Percentiles rank a stretch among this genome's conserved stretches.
Evolutionary conservation across 1,140 invertebrate genomes (phyloP).

Genomic region (Drosophila cardini): DNA sequence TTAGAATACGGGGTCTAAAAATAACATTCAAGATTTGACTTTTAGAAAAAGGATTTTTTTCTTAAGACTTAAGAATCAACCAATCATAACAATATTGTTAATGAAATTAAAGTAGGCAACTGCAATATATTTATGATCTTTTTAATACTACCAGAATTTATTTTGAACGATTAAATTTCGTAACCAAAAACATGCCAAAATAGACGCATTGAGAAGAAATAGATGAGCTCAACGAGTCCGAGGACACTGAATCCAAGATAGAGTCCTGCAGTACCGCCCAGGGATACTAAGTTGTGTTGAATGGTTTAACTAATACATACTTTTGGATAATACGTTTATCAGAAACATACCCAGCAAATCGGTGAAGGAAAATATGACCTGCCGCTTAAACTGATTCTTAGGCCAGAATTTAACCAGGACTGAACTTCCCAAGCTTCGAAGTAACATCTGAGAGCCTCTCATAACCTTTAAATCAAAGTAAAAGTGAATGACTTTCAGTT

Average conservation of each 20-base stretch:
- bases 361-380: constrained; percentile 80
- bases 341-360: constrained; percentile 71
- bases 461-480: constrained; percentile 45
- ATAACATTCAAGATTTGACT: too few relatives aligned
- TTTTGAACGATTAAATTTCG: constrained; percentile 40
- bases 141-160: neutral
- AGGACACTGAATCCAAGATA: constrained; percentile 90
- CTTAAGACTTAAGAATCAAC: too few relatives aligned
- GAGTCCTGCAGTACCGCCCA: constrained; percentile 89
- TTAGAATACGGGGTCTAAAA: too few relatives aligned
- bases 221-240: constrained; percentile 89
- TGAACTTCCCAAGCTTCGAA: constrained; percentile 63
- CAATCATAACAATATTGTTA: too few relatives aligned
- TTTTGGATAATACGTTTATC: neutral
- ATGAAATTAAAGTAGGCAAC: too few relatives aligned
- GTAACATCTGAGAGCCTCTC: constrained; percentile 58
- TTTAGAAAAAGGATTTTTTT: too few relatives aligned
- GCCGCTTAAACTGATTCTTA: constrained; percentile 62
- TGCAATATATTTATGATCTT: too few relatives aligned
- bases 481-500: neutral
- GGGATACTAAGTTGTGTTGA: constrained; percentile 85
- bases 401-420: constrained; percentile 69
- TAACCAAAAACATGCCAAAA: constrained; percentile 85
- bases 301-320: neutral
- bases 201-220: constrained; percentile 87